A percentile compares a stretch with the other conserved stretches of the same genome.
Conservation (phyloP, 2,113 vertebrate genomes). For the Lophotis ruficrista region DNA sequence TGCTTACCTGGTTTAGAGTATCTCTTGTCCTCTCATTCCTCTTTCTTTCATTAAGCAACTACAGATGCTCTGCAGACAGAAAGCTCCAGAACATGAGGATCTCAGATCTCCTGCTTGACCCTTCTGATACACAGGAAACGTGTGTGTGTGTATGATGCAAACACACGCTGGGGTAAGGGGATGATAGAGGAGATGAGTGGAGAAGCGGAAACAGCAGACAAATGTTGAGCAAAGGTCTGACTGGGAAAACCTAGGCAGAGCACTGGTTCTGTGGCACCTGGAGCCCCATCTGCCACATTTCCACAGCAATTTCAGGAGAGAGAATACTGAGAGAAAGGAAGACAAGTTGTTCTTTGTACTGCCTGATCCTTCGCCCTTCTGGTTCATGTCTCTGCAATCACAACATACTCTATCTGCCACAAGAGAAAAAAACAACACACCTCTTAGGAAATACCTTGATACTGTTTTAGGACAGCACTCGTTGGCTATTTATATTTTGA, state of each 20-base stretch:
- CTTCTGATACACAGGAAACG: too few species aligned
- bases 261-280: not conserved
- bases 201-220: not conserved
- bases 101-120: not conserved
- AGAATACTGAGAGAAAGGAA: not conserved
- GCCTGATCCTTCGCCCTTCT: not conserved
- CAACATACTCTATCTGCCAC: not conserved
- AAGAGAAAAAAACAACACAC: not conserved
- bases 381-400: not conserved
- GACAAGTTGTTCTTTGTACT: not conserved
- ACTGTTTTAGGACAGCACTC: not conserved
- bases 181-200: not conserved
- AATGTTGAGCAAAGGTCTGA: not conserved
- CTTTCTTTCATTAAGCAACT: not conserved
- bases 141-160: not conserved
- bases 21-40: not conserved
- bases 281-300: not conserved
- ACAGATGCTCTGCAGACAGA: not conserved
- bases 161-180: not conserved
- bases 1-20: not conserved
- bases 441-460: not conserved
- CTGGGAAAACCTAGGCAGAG: not conserved
- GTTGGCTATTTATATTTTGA: not conserved
- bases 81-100: not conserved
- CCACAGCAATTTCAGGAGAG: fast-evolving